Evolutionary conservation across 2,888 invertebrate species (phyloP), one percentile per base, ranked within the genome.

Genomic region (Acheta domesticus): DNA sequence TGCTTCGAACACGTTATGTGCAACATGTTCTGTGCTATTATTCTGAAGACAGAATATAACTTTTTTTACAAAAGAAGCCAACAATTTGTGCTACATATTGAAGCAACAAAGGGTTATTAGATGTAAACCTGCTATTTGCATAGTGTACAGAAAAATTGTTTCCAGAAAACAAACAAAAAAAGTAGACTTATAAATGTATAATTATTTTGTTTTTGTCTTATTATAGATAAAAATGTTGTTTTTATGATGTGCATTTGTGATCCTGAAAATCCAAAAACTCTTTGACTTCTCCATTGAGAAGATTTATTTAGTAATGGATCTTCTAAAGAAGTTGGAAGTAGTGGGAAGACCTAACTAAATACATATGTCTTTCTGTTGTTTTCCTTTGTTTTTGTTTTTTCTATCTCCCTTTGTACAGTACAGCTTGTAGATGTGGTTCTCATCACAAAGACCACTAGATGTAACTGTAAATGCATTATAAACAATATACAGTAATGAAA

Each of bases 381-480:
- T 62, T 62, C 62, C n/a, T 62, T 62, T 62, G 62, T 62, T 76
- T 75, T 75, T 23, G 76, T 79, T 79, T 12, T 50, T 62, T 49
- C 50, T 76, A 79, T 75, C 79, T 79, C 79, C 79, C 74, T 19
- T 62, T 79, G 78, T 80, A 78, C 80, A 80, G 80, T 50, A 50
- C 50, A 62, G 78, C 74, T 48, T 80, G 78, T 80, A 80, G 78
- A 78, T 80, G 80, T 80, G 80, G 80, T 78, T 75, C 21, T 21
- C 20, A 48, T 62, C 76, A 77, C 78, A 78, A 75, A 78, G 80
- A 76, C 81, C 79, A 81, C 81, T 81, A 79, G 78, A 79, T 81
- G 79, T 81, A 81, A 80, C 81, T 80, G 82, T 82, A 81, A 82
- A 81, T 77, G 80, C 82, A 82, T 82, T 81, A 82, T 82, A 82